Evolutionary conservation across 2,797 vertebrate species (phyloP).

Genomic region (Threskiornis aethiopicus): DNA sequence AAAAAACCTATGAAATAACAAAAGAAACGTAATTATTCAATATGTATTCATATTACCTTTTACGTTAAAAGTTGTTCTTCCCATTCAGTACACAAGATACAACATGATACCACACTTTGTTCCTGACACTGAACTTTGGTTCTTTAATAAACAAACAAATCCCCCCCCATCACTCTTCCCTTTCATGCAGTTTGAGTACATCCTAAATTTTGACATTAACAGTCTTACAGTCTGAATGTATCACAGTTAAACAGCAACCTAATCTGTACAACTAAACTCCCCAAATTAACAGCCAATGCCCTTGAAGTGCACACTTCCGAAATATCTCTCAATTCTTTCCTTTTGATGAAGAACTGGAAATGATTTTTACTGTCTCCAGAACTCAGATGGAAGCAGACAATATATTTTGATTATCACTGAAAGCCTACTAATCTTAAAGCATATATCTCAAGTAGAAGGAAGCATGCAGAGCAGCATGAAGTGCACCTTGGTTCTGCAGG

Average conservation of each 20-base stretch:
- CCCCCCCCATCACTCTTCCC: accelerated
- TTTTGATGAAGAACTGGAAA: background rate
- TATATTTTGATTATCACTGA: background rate
- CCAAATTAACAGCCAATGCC: background rate
- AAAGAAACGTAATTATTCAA: background rate
- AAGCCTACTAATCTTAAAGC: background rate
- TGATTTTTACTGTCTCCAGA: background rate
- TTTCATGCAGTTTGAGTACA: background rate
- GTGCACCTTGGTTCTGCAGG: background rate
- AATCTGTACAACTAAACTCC: background rate
- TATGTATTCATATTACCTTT: background rate
- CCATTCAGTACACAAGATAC: background rate
- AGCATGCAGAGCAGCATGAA: background rate
- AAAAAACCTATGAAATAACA: background rate
- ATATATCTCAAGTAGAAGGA: background rate
- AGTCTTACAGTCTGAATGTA: background rate
- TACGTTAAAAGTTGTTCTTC: background rate
- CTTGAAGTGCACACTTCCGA: background rate
- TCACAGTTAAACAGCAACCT: background rate
- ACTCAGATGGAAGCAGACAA: background rate
- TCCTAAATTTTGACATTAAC: background rate
- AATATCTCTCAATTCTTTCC: background rate
- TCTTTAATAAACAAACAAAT: background rate
- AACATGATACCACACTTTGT: background rate
- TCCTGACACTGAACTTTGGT: background rate